A percentile compares a stretch with the other conserved stretches of the same genome.
These are phyloP conservation scores for Silurus asotus DNA, from an alignment of 2,113 vertebrate genomes.

Conservation along the genomic window DNA sequence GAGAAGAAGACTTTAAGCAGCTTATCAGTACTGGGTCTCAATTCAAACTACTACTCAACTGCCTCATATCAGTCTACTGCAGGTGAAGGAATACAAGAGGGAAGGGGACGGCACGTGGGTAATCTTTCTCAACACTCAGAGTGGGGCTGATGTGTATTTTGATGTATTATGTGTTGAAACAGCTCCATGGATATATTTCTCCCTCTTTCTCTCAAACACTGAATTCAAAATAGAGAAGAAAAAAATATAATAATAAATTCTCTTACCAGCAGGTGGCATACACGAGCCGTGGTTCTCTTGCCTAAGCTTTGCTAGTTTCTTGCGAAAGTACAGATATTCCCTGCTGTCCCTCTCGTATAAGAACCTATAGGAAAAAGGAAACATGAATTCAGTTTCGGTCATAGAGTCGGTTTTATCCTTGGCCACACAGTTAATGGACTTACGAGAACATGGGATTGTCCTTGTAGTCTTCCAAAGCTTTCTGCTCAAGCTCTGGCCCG, in stretches of 20 bases:
- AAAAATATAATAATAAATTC: background rate
- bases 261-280: slow-evolving; percentile 79
- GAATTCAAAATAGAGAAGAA: background rate
- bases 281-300: slow-evolving; percentile 71
- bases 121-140: slow-evolving; percentile 1
- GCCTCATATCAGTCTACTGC: slow-evolving; percentile 84
- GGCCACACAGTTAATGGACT: slow-evolving; percentile 60
- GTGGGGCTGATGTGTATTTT: background rate
- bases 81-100: slow-evolving; percentile 77
- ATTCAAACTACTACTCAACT: slow-evolving; percentile 88
- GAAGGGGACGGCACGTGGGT: slow-evolving; percentile 67
- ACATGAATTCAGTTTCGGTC: background rate
- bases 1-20: slow-evolving; percentile 99
- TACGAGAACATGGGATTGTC: slow-evolving; percentile 91
- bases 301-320: slow-evolving; percentile 85
- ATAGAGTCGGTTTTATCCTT: background rate
- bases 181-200: background rate
- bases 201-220: background rate
- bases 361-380: slow-evolving; percentile 74
- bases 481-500: slow-evolving; percentile 87
- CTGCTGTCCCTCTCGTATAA: slow-evolving; percentile 89
- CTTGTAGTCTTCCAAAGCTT: slow-evolving; percentile 91
- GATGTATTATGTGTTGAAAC: background rate
- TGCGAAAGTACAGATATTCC: slow-evolving; percentile 95
- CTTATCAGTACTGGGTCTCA: slow-evolving; percentile 93